Percentiles rank a stretch among this genome's conserved stretches.
Evolutionary conservation across 1,140 invertebrate species (phyloP).

Genomic region (Lepidostoma basale): DNA sequence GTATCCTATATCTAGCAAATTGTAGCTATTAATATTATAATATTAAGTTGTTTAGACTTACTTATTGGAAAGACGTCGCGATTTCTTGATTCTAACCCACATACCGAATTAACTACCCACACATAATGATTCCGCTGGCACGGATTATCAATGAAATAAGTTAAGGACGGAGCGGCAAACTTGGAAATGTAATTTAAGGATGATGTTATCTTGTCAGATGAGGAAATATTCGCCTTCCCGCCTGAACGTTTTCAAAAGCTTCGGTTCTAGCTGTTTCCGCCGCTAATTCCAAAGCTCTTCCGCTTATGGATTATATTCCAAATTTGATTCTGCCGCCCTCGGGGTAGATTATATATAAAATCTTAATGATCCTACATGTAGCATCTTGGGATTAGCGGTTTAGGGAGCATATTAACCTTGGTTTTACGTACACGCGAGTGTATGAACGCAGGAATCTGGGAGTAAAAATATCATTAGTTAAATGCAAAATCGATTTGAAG

Average conservation of each 20-base stretch:
- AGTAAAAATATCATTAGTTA: too few species aligned
- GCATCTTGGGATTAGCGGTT: neutral
- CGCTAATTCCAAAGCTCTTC: constrained; percentile 16
- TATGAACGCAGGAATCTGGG: too few species aligned
- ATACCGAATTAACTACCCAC: too few species aligned
- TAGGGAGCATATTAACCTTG: too few species aligned
- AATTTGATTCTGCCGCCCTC: neutral
- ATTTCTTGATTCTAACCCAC: too few species aligned
- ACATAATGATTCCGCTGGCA: too few species aligned
- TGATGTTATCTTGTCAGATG: constrained; percentile 1
- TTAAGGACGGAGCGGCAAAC: neutral
- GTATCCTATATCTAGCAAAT: too few species aligned
- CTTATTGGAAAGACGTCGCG: too few species aligned
- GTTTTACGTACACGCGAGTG: too few species aligned
- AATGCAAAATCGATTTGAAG: too few species aligned
- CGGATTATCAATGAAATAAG: neutral
- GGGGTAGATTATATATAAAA: neutral
- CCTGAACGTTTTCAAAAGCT: constrained; percentile 14
- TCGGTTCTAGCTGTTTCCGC: constrained; percentile 14
- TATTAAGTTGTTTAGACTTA: too few species aligned
- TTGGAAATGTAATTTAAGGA: constrained; percentile 9
- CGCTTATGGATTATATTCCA: constrained; percentile 6
- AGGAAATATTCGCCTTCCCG: neutral
- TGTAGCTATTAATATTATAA: too few species aligned
- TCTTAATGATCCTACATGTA: neutral